phyloP scores from a whole-genome alignment of 2,113 vertebrate genomes.

The Cygnus atratus region DNA sequence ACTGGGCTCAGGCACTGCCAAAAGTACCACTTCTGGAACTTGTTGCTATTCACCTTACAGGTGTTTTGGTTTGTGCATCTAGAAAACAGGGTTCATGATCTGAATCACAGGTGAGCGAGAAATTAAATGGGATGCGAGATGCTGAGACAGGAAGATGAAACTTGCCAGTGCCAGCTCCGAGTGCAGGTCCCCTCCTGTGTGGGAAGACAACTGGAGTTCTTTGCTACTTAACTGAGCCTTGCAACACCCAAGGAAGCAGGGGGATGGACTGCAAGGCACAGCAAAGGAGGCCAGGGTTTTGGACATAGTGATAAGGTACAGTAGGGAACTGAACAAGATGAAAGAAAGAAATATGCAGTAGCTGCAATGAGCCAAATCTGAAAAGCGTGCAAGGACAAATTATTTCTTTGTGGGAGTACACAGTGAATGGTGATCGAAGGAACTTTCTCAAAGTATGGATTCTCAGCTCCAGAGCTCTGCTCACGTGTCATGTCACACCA shows the following conservation, averaged over 20 bases:
- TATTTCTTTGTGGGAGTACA: accelerated
- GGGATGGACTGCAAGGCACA: background rate
- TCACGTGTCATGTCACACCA: background rate
- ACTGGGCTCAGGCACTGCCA: background rate
- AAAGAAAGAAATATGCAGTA: background rate
- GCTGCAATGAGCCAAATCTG: background rate
- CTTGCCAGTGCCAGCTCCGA: background rate
- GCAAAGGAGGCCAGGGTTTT: background rate
- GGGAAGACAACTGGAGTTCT: background rate
- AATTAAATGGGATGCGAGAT: slow-evolving; percentile 9
- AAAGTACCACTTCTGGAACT: background rate
- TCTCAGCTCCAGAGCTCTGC: background rate
- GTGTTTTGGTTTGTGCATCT: background rate
- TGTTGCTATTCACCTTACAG: background rate
- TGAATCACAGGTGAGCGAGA: slow-evolving; percentile 4
- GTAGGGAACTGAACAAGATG: background rate
- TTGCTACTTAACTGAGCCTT: background rate
- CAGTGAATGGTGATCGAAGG: background rate
- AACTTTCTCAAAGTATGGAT: background rate
- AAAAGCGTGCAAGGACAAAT: background rate
- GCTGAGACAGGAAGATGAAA: background rate
- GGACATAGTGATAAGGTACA: background rate
- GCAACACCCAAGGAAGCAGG: background rate
- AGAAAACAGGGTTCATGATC: background rate
- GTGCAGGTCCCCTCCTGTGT: background rate